Percentiles rank a stretch among this genome's conserved stretches.
Evolutionary conservation across 2,797 vertebrate genomes (phyloP).

Genomic region (Epinephelus awoara): DNA sequence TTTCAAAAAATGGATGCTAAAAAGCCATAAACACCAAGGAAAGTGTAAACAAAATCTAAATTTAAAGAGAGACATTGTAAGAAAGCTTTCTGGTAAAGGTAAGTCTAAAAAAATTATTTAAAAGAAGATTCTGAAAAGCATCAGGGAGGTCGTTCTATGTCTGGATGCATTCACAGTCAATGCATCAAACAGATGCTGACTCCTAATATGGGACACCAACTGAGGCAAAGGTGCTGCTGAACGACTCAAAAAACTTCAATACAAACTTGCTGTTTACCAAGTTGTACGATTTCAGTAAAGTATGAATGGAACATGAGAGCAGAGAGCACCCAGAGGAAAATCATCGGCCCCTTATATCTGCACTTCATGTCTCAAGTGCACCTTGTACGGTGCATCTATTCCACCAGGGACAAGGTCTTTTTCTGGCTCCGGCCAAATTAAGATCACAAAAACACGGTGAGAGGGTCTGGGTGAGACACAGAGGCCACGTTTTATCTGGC

Average conservation of each 20-base stretch:
- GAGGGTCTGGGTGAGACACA: constrained; percentile 46
- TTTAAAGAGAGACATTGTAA: too few relatives aligned
- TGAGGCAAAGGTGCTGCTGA: not conserved
- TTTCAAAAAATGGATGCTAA: too few relatives aligned
- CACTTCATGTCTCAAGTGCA: constrained; percentile 17
- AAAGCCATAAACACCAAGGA: too few relatives aligned
- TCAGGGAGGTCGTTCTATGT: too few relatives aligned
- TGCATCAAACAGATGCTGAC: not conserved
- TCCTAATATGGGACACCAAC: not conserved
- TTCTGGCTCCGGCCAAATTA: constrained; percentile 61
- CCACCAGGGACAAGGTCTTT: constrained; percentile 33
- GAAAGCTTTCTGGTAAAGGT: too few relatives aligned
- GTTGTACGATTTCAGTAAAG: not conserved
- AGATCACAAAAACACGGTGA: constrained; percentile 69
- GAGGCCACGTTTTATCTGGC: constrained; percentile 68
- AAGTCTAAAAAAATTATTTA: too few relatives aligned
- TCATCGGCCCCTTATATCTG: not conserved
- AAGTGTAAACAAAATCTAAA: too few relatives aligned
- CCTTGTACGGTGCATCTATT: constrained; percentile 50
- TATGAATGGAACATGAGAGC: not conserved
- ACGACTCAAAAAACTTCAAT: not conserved
- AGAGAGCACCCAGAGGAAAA: not conserved
- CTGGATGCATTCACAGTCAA: not conserved
- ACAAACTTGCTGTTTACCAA: not conserved
- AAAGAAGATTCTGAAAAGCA: too few relatives aligned